Base-by-base conservation (phyloP, 2,888 invertebrate species). In the Diaperis boleti region DNA sequence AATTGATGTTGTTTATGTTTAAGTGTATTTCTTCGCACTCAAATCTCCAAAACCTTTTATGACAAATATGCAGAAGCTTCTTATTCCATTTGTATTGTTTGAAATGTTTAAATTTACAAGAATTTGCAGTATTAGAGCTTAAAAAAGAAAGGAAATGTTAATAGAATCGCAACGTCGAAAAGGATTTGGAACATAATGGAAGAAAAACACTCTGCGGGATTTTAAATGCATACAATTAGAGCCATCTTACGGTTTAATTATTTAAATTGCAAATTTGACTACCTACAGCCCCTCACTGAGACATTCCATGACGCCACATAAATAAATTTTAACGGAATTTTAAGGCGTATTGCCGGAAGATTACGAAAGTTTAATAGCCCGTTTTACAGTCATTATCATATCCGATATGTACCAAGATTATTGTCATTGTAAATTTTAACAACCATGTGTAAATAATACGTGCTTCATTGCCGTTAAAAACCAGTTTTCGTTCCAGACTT, bases 221-320 rank as follows among this genome's bases (percentile, higher is more conserved):
- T 69, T 64, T 60, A 64, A 68, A 69, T 66, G 71, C 69, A 69
- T 66, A 69, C 64, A 69, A 71, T 69, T 69, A 69, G 67, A 62
- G 45, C 59, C 62, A 62, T 68, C 67, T 61, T 62, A 64, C 57
- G 64, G 68, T 69, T 69, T 65, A 69, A 70, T 70, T 70, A 70
- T 70, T 69, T 62, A 66, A 69, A 68, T 70, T 70, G 69, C 69
- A 67, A 69, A 70, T 69, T 70, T 67, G 67, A 68, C 64, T 69
- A 65, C 66, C 68, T 66, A 55, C 67, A 47, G 57, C 47, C 57
- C 47, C 22, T 33, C 42, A 14, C 59, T 50, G 50, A 31, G 62
- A 57, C 56, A 57, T 56, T 61, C 61, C 47, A 59, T 39, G 54
- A 54, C 61, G 50, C 55, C 61, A 55, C 61, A 61, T 61, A 61